phyloP scores from a whole-genome alignment of 2,888 invertebrate species.

The Stenurella melanura region DNA sequence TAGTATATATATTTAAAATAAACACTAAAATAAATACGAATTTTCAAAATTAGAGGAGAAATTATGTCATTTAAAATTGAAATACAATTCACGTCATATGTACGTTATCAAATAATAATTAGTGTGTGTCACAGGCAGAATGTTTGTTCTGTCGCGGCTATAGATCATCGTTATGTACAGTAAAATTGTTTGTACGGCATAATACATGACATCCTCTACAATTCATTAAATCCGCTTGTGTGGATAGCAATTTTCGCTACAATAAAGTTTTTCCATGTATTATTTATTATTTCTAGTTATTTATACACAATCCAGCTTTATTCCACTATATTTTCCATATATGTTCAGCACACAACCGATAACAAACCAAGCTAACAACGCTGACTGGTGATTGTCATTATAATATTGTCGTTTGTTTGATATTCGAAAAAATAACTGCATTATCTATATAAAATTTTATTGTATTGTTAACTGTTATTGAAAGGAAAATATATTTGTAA shows the following conservation, averaged over 20 bases:
- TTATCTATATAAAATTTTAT: not conserved
- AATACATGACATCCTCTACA: constrained; percentile 55
- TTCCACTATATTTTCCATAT: not conserved
- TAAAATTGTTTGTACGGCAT: constrained; percentile 57
- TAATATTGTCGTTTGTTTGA: not conserved
- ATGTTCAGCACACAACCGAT: not conserved
- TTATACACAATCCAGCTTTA: constrained; percentile 10
- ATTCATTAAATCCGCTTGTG: constrained; percentile 48
- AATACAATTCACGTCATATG: constrained; percentile 39
- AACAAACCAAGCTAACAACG: constrained; percentile 16
- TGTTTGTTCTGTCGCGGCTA: constrained; percentile 54
- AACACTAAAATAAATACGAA: constrained; percentile 24
- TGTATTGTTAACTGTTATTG: not conserved
- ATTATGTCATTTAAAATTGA: constrained; percentile 44
- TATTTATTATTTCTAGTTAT: constrained; percentile 33
- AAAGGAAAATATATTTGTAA: not conserved
- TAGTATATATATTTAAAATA: constrained; percentile 14
- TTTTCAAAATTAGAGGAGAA: constrained; percentile 25
- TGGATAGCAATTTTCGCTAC: constrained; percentile 39
- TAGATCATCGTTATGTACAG: constrained; percentile 55
- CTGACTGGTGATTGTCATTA: not conserved
- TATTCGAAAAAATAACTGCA: not conserved
- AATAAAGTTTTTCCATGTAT: constrained; percentile 36
- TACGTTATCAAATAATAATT: constrained; percentile 58
- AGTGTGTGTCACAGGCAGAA: constrained; percentile 58